These are phyloP conservation scores for Lottia scabra DNA, from an alignment of 2,888 invertebrate species.

Conservation along the genomic window DNA sequence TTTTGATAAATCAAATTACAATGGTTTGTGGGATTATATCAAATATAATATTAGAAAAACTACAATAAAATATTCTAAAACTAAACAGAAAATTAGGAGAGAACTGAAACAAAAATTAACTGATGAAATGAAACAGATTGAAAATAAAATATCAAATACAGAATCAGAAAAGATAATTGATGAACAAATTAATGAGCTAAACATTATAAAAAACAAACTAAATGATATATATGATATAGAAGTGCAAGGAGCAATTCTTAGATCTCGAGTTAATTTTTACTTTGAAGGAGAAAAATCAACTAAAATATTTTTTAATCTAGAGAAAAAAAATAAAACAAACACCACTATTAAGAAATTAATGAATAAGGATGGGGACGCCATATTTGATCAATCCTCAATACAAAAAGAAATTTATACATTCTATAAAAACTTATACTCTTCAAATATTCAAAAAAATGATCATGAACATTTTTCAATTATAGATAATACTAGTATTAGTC, in stretches of 20 bases:
- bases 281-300: not conserved
- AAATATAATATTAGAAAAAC: not conserved
- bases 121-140: constrained; percentile 1
- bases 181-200: not conserved
- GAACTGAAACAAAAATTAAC: not conserved
- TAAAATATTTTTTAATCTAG: not conserved
- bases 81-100: too few species aligned
- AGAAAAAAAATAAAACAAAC: not conserved
- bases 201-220: not conserved
- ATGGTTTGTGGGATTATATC: not conserved
- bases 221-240: not conserved
- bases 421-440: not conserved
- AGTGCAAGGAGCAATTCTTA: not conserved
- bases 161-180: not conserved
- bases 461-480: not conserved
- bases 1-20: not conserved
- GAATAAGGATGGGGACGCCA: not conserved
- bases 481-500: not conserved
- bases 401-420: not conserved
- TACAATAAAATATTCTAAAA: too few species aligned
- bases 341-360: not conserved
- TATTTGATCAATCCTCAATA: not conserved
- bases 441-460: not conserved
- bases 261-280: not conserved
- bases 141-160: not conserved